Base-by-base conservation (phyloP, 2,113 vertebrate genomes). In the Tursiops truncatus region DNA sequence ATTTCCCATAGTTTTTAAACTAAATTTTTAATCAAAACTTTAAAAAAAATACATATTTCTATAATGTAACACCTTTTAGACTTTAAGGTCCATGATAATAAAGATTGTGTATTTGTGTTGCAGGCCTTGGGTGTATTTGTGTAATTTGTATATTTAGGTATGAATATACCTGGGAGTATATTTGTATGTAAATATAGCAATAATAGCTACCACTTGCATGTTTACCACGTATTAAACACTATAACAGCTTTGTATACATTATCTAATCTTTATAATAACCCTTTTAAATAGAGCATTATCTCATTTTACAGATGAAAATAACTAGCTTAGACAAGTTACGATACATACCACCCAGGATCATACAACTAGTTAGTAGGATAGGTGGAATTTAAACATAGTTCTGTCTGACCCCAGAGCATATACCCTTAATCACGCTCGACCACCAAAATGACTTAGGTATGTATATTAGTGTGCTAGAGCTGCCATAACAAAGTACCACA, bases 271-370 rank as follows among this genome's bases (percentile, higher is more conserved):
- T 76, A 68, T 33, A 79, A 70, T 79, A 89, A 85, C 44, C 33
- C 41, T 77, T 2, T 86, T 50, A 96, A 93, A 62, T 53, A 85
- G 50, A 92, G 38, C 60, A 90, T 63, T 60, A 41, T 86, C 41
- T 91, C 11, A 85, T 50, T 85, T 91, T 81, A 81, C 26, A 92
- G 58, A 62, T 73, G 58, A 81, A 94, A 92, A 56, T 74, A 92
- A 89, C 4, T 84, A 26, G 6, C 62, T 95, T 68, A 81, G 21
- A 93, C 73, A 90, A 71, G 12, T 53, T 81, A 91, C 70, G 91
- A 87, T 62, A 89, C 15, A 82, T 62, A 89, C 15, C 44, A 25
- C 28, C 33, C 17, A 62, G 26, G 31, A 89, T 62, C 70, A 38
- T 85, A n/a, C 44, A 87, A 23, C 58, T 53, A 70, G 71, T 60